Percentiles rank a stretch among this genome's conserved stretches.
Evolutionary conservation across 1,140 invertebrate species (phyloP).

Genomic region (Lucilia sericata): DNA sequence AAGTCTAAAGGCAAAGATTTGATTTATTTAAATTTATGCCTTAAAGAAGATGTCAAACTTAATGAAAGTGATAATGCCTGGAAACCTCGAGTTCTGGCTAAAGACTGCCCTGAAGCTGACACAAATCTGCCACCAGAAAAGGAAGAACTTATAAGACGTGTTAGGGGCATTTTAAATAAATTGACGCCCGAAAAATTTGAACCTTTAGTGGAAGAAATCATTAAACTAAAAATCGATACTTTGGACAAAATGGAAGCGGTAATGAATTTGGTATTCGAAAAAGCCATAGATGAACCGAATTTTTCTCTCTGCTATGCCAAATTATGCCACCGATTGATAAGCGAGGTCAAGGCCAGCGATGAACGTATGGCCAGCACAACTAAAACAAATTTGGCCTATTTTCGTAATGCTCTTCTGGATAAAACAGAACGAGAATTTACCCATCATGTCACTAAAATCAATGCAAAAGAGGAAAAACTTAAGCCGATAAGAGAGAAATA

Average conservation of each 20-base stretch:
- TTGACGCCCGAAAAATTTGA: slow-evolving; percentile 94
- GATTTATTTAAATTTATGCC: slow-evolving; percentile 78
- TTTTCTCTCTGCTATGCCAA: slow-evolving; percentile 92
- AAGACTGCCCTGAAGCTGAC: slow-evolving; percentile 60
- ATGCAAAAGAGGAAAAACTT: slow-evolving; percentile 77
- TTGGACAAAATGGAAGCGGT: slow-evolving; percentile 83
- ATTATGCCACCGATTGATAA: slow-evolving; percentile 78
- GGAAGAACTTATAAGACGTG: slow-evolving; percentile 80
- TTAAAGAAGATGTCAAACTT: slow-evolving; percentile 85
- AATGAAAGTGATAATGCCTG: slow-evolving; percentile 91
- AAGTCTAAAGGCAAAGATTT: slow-evolving; percentile 52
- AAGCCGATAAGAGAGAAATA: slow-evolving; percentile 63
- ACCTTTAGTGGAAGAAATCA: slow-evolving; percentile 82
- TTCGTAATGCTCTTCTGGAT: slow-evolving; percentile 61
- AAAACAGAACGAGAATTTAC: slow-evolving; percentile 65
- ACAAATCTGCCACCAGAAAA: slow-evolving; percentile 57
- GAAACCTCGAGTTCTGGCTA: slow-evolving; percentile 78
- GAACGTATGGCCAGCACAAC: slow-evolving; percentile 72
- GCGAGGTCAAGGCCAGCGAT: slow-evolving; percentile 61
- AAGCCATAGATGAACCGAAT: slow-evolving; percentile 93
- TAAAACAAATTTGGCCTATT: slow-evolving; percentile 59
- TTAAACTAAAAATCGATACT: slow-evolving; percentile 84
- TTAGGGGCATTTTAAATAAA: slow-evolving; percentile 93
- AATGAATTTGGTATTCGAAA: slow-evolving; percentile 93
- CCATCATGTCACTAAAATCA: slow-evolving; percentile 62